These are phyloP conservation scores for Pipistrellus pygmaeus DNA, from an alignment of 2,797 vertebrate genomes.

Conservation along the genomic window DNA sequence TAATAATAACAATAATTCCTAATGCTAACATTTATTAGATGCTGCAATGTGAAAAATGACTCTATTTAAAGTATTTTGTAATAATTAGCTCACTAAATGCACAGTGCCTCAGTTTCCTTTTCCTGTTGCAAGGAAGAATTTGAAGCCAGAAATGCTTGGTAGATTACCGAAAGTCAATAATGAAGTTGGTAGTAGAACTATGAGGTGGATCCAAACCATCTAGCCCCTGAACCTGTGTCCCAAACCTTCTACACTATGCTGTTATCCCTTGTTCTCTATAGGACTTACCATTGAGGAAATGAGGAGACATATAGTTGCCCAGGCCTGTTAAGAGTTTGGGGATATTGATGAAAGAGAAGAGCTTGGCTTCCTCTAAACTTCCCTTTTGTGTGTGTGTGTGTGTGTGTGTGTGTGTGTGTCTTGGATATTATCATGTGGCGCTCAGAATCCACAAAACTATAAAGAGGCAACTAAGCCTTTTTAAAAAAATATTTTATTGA, in stretches of 20 bases:
- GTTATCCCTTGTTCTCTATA: neutral
- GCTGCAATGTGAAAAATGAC: neutral
- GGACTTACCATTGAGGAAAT: neutral
- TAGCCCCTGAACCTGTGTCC: neutral
- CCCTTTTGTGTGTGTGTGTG: neutral
- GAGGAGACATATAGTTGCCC: neutral
- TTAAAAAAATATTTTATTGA: too few species aligned
- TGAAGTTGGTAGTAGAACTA: neutral
- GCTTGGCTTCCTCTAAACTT: neutral
- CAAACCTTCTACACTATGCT: neutral
- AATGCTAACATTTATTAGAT: neutral
- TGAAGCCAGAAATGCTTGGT: neutral
- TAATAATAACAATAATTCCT: neutral
- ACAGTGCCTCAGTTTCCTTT: neutral
- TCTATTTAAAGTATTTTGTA: slow-evolving; percentile 20
- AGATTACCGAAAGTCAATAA: neutral
- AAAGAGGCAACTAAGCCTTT: neutral
- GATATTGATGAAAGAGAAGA: neutral
- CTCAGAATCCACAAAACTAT: neutral
- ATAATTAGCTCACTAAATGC: slow-evolving; percentile 22
- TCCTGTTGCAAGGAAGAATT: slow-evolving; percentile 17
- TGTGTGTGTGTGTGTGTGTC: neutral
- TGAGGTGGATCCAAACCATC: neutral
- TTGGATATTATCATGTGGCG: neutral
- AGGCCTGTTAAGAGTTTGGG: neutral